Evolutionary conservation across 2,113 vertebrate species (phyloP), one percentile per base, ranked within the genome.

Genomic region (Platichthys stellatus): DNA sequence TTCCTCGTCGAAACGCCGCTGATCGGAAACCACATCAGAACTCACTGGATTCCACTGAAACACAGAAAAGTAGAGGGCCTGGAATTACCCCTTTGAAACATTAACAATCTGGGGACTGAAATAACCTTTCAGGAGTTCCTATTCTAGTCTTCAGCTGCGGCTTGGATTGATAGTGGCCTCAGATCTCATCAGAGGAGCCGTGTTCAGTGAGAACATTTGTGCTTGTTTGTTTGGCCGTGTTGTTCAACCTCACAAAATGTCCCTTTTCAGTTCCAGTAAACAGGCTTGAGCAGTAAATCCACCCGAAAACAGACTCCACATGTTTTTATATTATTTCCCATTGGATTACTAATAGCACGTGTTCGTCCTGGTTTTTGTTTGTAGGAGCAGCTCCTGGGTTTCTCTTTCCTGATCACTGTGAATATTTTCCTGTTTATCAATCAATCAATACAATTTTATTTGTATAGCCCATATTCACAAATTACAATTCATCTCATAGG

Each of bases 11-110:
- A 70, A 71, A 89, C 74, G 72, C 86, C 79, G 67, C 90, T 86
- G 87, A 93, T 92, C 86, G 88, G 72, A 85, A 88, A 91, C 92
- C 92, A 93, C 93, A 92, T 93, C 90, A 89, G 76, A 90, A 71
- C 81, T 86, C 71, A 65, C 85, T 76, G 45, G 76, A 85, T 92
- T 91, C 93, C 87, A 86, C 84, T 86, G 67, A 79, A 86, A 85
- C 79, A 64, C 76, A 60, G 74, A 77, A 76, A 89, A 88, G 86
- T 69, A 74, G 66, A 77, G 56, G 69, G 72, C 81, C 79, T 86
- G 81, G 83, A 90, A 90, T 89, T 92, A 91, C 67, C 69, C 81
- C 26, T 88, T 89, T 84, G 69, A 87, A 88, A 84, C 40, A 63
- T 76, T 72, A 76, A 87, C 81, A 85, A 87, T 87, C 84, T 70